Evolutionary conservation across 2,113 vertebrate genomes (phyloP).

Genomic region (Physeter macrocephalus): DNA sequence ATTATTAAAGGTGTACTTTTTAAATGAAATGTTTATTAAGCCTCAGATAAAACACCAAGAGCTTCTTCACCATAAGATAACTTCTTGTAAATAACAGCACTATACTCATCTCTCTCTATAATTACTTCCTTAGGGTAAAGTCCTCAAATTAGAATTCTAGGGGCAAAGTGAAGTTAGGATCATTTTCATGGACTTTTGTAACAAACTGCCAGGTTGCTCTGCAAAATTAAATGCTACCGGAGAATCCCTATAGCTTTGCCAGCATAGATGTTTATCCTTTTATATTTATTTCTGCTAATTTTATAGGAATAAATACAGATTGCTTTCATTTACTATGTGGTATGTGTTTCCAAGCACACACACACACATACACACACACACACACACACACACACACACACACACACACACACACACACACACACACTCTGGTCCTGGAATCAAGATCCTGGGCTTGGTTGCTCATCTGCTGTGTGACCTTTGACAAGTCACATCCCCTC

Average conservation of each 20-base stretch:
- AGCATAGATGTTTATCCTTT: not conserved
- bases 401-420: not conserved
- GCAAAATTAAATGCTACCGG: not conserved
- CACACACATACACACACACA: not conserved
- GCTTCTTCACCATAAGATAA: not conserved
- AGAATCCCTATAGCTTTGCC: not conserved
- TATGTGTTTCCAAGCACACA: not conserved
- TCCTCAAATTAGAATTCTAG: not conserved
- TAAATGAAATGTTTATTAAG: not conserved
- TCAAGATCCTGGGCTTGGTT: not conserved
- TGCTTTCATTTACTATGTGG: not conserved
- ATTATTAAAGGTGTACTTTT: not conserved
- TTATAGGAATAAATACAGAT: not conserved
- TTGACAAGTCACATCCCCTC: not conserved
- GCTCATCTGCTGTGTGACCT: not conserved
- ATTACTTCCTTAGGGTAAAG: slow-evolving; percentile 43
- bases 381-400: not conserved
- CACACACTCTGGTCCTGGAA: not conserved
- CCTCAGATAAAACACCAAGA: not conserved
- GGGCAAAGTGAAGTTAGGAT: slow-evolving; percentile 22
- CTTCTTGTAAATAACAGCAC: not conserved
- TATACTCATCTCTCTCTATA: not conserved
- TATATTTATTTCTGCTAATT: not conserved
- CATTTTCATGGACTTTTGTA: not conserved
- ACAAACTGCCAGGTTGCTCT: not conserved